Conservation (phyloP, 2,113 vertebrate species). For the Canis aureus region DNA sequence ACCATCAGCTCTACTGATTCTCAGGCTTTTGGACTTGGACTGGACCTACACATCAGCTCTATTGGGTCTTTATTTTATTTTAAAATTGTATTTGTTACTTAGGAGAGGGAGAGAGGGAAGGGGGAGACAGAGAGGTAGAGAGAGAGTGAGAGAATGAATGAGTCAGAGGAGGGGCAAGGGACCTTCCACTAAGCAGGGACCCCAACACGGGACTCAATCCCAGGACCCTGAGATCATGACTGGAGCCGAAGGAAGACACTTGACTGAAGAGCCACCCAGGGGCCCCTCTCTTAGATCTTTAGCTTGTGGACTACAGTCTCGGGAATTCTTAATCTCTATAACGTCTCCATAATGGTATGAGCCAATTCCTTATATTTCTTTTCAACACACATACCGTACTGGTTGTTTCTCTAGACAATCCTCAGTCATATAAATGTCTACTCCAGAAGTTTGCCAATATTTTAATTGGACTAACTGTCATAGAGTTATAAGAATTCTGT, state of each 20-base stretch:
- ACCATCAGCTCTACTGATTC: not conserved
- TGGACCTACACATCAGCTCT: not conserved
- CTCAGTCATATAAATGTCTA: slow-evolving; percentile 8
- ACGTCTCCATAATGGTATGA: not conserved
- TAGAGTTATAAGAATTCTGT: not conserved
- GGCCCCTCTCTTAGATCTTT: not conserved
- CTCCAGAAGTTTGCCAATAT: not conserved
- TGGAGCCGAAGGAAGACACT: no score
- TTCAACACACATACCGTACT: not conserved
- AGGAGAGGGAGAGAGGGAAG: no score
- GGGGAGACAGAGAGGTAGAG: no score
- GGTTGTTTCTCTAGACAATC: not conserved
- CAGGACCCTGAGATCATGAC: no score
- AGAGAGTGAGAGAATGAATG: no score
- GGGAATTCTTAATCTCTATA: not conserved
- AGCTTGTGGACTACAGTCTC: not conserved
- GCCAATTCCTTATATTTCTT: not conserved
- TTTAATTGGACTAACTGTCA: not conserved
- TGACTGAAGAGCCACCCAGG: no score
- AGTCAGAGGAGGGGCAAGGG: no score
- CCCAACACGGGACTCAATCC: no score
- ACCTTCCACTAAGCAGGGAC: no score
- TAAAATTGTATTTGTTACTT: no score
- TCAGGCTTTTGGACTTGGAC: not conserved
- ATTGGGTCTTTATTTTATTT: not conserved